phyloP scores from a whole-genome alignment of 2,113 vertebrate genomes.

The Dicentrarchus labrax region DNA sequence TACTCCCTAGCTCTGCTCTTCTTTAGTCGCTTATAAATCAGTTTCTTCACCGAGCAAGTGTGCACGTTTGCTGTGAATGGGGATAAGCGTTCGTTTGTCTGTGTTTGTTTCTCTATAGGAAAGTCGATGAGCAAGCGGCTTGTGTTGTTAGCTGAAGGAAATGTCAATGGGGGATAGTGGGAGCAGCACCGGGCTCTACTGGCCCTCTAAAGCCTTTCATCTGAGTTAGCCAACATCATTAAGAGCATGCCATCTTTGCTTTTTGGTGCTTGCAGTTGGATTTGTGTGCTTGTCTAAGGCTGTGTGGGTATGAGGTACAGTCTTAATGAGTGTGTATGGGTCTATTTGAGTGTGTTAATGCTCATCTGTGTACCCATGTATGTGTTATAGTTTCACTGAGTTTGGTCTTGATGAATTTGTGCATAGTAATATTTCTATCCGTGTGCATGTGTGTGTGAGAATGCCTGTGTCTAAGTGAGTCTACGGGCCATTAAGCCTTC shows the following conservation, averaged over 20 bases:
- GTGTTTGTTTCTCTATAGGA: constrained; percentile 43
- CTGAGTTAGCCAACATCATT: constrained; percentile 48
- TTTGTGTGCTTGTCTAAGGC: not conserved
- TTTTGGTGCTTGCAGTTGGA: constrained; percentile 8
- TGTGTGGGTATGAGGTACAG: not conserved
- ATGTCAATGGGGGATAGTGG: constrained; percentile 48
- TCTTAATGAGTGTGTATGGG: constrained; percentile 18
- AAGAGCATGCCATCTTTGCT: constrained; percentile 23
- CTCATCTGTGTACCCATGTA: constrained; percentile 1
- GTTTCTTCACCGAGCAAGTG: not conserved
- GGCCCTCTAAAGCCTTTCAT: constrained; percentile 47
- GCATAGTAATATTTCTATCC: not conserved
- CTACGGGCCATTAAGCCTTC: constrained; percentile 38
- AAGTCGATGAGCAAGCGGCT: constrained; percentile 37
- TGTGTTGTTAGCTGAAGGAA: constrained; percentile 40
- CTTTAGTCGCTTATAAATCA: constrained; percentile 28
- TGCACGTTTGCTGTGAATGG: not conserved
- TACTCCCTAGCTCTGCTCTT: not conserved
- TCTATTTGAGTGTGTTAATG: constrained; percentile 2
- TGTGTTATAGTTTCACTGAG: not conserved
- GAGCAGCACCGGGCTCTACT: constrained; percentile 32
- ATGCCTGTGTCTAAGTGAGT: not conserved
- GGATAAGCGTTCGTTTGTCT: constrained; percentile 17
- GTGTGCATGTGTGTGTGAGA: not conserved
- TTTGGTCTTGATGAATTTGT: constrained; percentile 28